Conservation (phyloP, 2,888 invertebrate species). For the Nymphalis c-album region DNA sequence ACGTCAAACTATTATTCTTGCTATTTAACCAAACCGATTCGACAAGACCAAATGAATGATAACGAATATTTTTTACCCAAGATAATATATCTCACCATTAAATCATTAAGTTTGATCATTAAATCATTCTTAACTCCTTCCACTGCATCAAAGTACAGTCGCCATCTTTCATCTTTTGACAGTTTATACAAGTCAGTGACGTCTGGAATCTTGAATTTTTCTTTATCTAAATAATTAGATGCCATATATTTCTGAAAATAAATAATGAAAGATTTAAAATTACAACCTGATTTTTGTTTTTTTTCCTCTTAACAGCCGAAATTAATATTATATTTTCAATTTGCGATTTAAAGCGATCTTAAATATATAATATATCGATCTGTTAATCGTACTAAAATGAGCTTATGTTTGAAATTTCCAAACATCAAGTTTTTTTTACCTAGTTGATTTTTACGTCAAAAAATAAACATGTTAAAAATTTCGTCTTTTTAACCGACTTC, state of each 20-base stretch:
- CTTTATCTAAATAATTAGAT: background rate
- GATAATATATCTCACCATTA: constrained; percentile 54
- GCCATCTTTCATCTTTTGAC: constrained; percentile 59
- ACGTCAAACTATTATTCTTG: no score
- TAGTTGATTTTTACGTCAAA: no score
- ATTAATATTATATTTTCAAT: background rate
- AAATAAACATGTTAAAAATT: no score
- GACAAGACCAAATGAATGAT: no score
- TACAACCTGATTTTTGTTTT: background rate
- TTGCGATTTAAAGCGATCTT: no score
- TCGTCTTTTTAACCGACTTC: no score
- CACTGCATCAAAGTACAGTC: constrained; percentile 56
- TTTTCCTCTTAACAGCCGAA: background rate
- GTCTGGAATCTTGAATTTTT: constrained; percentile 14
- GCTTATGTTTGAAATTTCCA: no score
- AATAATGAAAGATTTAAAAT: constrained; percentile 25
- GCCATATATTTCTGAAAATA: constrained; percentile 52
- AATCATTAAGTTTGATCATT: constrained; percentile 53
- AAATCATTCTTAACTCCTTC: constrained; percentile 52
- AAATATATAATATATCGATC: no score
- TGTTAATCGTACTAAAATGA: no score
- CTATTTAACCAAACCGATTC: no score
- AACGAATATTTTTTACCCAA: background rate
- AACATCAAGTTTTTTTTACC: no score
- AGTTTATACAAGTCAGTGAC: constrained; percentile 52